Evolutionary conservation across 2,797 vertebrate species (phyloP).

Genomic region (Megaceryle alcyon): DNA sequence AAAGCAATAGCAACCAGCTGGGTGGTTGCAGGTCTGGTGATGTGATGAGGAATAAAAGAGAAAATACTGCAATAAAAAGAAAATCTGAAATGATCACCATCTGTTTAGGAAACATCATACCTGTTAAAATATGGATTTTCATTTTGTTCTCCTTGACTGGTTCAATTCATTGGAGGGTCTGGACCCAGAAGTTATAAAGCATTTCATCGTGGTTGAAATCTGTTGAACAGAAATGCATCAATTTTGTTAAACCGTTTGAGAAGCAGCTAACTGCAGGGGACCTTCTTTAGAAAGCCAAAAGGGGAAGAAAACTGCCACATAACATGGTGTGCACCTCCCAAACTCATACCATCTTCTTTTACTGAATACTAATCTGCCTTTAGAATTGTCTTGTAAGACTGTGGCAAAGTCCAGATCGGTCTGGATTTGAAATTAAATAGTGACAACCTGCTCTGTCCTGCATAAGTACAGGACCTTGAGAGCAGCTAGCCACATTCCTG

Average conservation of each 20-base stretch:
- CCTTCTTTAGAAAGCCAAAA: not conserved
- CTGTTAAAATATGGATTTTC: conserved; percentile 23
- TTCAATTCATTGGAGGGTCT: not conserved
- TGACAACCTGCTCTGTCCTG: not conserved
- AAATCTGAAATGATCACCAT: conserved; percentile 32
- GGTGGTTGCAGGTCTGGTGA: conserved; percentile 8
- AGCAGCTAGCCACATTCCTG: conserved; percentile 36
- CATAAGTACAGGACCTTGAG: not conserved
- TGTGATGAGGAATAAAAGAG: conserved; percentile 7
- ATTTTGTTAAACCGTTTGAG: conserved; percentile 8
- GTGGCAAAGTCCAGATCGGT: not conserved
- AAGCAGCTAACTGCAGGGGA: not conserved
- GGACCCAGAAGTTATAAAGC: not conserved
- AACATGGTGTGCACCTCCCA: not conserved
- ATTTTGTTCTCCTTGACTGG: conserved; percentile 28
- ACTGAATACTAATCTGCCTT: not conserved
- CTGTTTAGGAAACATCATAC: conserved; percentile 37
- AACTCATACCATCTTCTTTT: not conserved
- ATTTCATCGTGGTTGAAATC: not conserved
- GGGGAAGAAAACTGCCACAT: not conserved
- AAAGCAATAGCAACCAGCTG: conserved; percentile 41
- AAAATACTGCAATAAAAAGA: conserved; percentile 44
- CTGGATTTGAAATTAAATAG: not conserved
- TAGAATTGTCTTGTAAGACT: not conserved
- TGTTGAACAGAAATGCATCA: not conserved